Evolutionary conservation across 1,140 invertebrate species (phyloP).

Genomic region (Planococcus citri): DNA sequence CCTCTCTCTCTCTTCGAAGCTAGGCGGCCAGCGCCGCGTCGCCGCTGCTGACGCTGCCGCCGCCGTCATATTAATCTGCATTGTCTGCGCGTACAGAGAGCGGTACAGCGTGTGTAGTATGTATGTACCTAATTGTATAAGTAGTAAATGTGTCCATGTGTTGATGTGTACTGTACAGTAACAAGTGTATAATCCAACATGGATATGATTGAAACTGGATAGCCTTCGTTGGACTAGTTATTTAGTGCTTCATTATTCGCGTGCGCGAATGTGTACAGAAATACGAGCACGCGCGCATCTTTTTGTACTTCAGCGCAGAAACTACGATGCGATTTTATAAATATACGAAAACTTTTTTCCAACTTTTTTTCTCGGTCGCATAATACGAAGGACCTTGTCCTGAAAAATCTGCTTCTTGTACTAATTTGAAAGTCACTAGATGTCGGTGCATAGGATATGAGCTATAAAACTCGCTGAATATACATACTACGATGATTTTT

Average conservation of each 20-base stretch:
- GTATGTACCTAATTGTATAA: too few relatives aligned
- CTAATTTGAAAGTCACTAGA: not conserved
- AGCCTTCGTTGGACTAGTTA: slow-evolving; percentile 2
- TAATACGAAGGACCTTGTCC: not conserved
- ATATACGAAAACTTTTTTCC: not conserved
- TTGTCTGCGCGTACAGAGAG: not conserved
- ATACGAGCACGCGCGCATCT: not conserved
- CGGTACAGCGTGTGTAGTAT: not conserved
- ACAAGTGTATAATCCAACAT: not conserved
- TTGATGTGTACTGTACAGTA: not conserved
- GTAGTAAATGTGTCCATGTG: not conserved
- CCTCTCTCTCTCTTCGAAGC: too few relatives aligned
- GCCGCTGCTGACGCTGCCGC: too few relatives aligned
- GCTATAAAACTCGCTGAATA: too few relatives aligned
- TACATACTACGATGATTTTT: not conserved
- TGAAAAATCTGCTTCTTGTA: not conserved
- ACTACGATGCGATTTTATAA: not conserved
- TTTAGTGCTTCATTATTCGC: not conserved
- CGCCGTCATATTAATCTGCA: not conserved
- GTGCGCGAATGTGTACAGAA: not conserved
- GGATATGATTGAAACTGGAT: slow-evolving; percentile 3
- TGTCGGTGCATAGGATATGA: too few relatives aligned
- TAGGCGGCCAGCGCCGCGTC: too few relatives aligned
- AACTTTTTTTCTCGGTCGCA: not conserved
- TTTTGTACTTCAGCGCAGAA: not conserved